phyloP scores from a whole-genome alignment of 2,797 vertebrate species.

The Eurystomus glaucurus region DNA sequence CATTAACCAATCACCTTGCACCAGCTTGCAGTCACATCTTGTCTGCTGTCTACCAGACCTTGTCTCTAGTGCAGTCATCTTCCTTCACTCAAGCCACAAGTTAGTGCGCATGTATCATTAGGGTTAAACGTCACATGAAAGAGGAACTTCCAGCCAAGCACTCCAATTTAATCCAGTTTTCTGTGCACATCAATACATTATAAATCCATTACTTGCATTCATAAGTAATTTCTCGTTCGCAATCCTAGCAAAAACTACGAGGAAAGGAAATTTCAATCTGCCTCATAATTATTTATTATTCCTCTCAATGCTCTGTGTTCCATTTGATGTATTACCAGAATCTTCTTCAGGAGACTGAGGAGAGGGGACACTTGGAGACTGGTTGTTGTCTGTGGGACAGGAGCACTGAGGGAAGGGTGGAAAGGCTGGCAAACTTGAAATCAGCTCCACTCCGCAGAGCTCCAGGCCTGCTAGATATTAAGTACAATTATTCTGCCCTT shows the following conservation, averaged over 20 bases:
- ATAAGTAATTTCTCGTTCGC: not conserved
- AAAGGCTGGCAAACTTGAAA: not conserved
- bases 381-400: not conserved
- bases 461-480: not conserved
- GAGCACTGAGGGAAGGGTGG: not conserved
- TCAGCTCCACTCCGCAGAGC: not conserved
- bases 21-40: not conserved
- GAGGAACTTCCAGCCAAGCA: not conserved
- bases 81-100: not conserved
- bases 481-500: not conserved
- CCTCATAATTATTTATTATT: not conserved
- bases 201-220: not conserved
- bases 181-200: accelerated
- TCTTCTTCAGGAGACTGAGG: not conserved
- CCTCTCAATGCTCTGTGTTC: not conserved
- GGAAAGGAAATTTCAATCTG: not conserved
- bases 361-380: not conserved
- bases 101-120: not conserved
- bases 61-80: not conserved
- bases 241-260: not conserved
- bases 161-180: not conserved
- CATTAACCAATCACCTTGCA: not conserved
- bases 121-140: not conserved
- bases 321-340: not conserved
- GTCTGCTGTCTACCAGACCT: not conserved